Evolutionary conservation across 1,140 invertebrate genomes (phyloP).

Genomic region (Lanistes nyassanus): DNA sequence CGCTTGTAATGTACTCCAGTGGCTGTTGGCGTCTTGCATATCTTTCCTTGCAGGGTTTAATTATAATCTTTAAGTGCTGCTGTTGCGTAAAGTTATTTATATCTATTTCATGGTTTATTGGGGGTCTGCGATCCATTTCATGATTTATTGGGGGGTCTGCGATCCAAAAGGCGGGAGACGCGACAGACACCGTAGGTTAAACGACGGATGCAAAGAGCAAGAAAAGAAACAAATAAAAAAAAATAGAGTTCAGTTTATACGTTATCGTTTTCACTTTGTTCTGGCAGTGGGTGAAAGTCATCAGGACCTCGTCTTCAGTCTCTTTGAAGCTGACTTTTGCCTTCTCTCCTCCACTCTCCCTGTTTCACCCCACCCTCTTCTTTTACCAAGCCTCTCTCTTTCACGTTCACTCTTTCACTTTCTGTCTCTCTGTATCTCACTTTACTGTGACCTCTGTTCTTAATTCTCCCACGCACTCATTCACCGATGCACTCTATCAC

Average conservation of each 20-base stretch:
- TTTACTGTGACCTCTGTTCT: not conserved
- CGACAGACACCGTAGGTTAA: too few relatives aligned
- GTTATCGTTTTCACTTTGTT: not conserved
- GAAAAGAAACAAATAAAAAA: not conserved
- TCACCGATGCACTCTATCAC: not conserved
- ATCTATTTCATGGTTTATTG: too few relatives aligned
- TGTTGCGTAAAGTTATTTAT: too few relatives aligned
- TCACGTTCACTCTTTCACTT: not conserved
- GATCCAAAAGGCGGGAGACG: too few relatives aligned
- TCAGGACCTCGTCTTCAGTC: not conserved
- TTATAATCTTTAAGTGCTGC: too few relatives aligned
- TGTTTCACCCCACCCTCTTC: constrained; percentile 4
- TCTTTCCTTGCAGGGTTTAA: too few relatives aligned
- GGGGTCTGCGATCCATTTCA: too few relatives aligned
- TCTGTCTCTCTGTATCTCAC: not conserved
- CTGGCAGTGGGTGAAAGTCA: not conserved
- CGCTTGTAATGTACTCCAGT: too few relatives aligned
- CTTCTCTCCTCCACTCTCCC: not conserved
- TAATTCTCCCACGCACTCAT: not conserved
- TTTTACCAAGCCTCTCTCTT: not conserved
- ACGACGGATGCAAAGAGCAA: too few relatives aligned
- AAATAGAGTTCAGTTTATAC: not conserved
- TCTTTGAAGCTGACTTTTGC: not conserved
- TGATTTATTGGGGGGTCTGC: too few relatives aligned
- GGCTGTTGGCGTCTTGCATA: too few relatives aligned